phyloP scores from a whole-genome alignment of 2,113 vertebrate genomes.

The Spea bombifrons region DNA sequence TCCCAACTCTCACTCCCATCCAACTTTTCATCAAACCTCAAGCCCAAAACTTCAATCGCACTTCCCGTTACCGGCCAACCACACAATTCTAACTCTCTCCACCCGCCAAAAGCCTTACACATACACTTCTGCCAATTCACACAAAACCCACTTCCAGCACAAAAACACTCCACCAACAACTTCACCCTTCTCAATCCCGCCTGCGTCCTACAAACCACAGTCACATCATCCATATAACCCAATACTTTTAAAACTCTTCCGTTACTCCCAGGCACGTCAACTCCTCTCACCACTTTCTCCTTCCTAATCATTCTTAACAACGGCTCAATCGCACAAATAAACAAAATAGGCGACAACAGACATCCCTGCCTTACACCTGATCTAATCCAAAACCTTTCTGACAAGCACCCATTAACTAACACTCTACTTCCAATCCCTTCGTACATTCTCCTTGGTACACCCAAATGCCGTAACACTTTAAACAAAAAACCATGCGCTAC shows the following conservation, averaged over 20 bases:
- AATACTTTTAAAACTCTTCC: not conserved
- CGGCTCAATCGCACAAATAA: not conserved
- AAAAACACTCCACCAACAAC: not conserved
- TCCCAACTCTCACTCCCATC: not conserved
- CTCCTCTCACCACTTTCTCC: not conserved
- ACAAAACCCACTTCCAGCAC: not conserved
- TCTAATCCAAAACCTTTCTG: not conserved
- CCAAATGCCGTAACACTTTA: not conserved
- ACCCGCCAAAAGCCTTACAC: not conserved
- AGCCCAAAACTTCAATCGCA: too few relatives aligned
- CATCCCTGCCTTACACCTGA: constrained; percentile 11
- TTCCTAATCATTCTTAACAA: too few relatives aligned
- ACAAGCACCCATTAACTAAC: not conserved
- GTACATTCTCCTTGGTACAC: not conserved
- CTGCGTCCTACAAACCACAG: not conserved
- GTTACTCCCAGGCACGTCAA: not conserved
- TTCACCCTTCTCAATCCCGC: not conserved
- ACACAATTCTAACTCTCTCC: not conserved
- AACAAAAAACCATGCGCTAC: not conserved
- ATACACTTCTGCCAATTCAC: not conserved
- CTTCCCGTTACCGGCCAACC: too few relatives aligned
- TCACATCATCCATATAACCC: not conserved
- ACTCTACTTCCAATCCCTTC: not conserved
- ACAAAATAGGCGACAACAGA: not conserved
- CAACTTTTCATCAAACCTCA: not conserved